A percentile compares a stretch with the other conserved stretches of the same genome.
These are phyloP conservation scores for Stegophylla sp. DNA, from an alignment of 2,888 invertebrate species.

Conservation along the genomic window DNA sequence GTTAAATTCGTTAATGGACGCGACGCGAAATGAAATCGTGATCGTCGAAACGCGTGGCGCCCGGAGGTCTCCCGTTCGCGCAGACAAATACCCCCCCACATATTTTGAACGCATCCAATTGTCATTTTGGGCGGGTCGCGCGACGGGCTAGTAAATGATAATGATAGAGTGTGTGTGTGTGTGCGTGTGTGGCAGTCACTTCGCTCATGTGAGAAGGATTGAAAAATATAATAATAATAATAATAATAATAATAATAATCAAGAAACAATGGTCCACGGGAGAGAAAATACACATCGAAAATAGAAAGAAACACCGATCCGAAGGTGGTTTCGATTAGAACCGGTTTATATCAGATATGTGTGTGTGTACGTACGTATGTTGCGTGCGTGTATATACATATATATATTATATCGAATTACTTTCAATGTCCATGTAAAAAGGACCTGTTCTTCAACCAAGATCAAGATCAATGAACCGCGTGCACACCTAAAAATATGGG, in stretches of 20 bases:
- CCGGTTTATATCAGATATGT: constrained; percentile 18
- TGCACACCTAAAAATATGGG: constrained; percentile 30
- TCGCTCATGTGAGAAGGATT: neutral
- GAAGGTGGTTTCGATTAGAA: constrained; percentile 47
- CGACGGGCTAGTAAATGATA: neutral
- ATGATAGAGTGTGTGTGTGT: neutral
- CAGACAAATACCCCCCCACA: neutral
- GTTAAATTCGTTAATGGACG: neutral
- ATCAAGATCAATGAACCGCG: constrained; percentile 56
- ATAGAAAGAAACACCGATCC: constrained; percentile 37
- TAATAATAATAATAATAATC: too few relatives aligned
- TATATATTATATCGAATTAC: constrained; percentile 48
- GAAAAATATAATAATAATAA: too few relatives aligned
- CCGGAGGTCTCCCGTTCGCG: neutral
- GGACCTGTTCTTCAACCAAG: constrained; percentile 56
- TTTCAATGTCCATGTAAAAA: constrained; percentile 52
- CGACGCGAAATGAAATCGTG: constrained; percentile 24
- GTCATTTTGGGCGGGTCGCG: constrained; percentile 12
- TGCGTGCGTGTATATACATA: neutral
- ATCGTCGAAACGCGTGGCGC: constrained; percentile 25
- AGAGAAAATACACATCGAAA: constrained; percentile 42
- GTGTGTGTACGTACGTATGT: neutral
- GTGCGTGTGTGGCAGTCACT: neutral
- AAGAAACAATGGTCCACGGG: neutral
- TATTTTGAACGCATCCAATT: neutral